Evolutionary conservation across 2,113 vertebrate genomes (phyloP), one percentile per base, ranked within the genome.

Genomic region (Phaethornis superciliosus): DNA sequence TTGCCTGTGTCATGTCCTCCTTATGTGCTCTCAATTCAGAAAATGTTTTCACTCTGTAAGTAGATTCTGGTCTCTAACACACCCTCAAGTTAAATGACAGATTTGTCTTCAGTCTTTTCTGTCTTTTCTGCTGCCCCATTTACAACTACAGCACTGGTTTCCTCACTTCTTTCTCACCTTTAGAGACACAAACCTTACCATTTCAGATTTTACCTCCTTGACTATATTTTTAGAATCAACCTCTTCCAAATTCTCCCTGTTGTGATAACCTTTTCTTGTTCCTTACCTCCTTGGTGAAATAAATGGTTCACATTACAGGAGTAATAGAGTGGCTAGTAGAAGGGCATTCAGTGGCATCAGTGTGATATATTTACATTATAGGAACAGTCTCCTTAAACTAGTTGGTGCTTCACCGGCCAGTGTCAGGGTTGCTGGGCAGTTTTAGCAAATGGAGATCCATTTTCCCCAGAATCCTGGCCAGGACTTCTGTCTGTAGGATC

Each of bases 51-150:
- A 42, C 44, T 81, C 94, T 88, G 90, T 86, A 95, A 91, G 80
- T 86, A 88, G 91, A 93, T 23, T 81, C 92, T 89, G 62, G 55
- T 59, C 70, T 96, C 54, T 87, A 91, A 86, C 93, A 89, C 81
- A 63, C 64, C 52, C 51, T 33, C 27, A 1, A 89, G 93, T 89
- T 93, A 95, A 84, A 95, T 91, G 94, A 92, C 96, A 96, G 88
- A 15, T 90, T 79, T 68, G 59, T 95, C 65, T 91, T 95, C 90
- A 71, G 69, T 49, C 80, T 89, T 67, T 77, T 89, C 81, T 86
- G 40, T 52, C 58, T 89, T 40, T 90, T 89, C 72, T 91, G 85
- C 54, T 94, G 95, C 65, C 69, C 90, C 69, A 94, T 81, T 95
- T 93, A 93, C 94, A 95, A 27, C 85, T 95, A 42, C n/a, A 74